These are phyloP conservation scores for Notiomystis cincta DNA, from an alignment of 2,113 vertebrate genomes.

Conservation along the genomic window DNA sequence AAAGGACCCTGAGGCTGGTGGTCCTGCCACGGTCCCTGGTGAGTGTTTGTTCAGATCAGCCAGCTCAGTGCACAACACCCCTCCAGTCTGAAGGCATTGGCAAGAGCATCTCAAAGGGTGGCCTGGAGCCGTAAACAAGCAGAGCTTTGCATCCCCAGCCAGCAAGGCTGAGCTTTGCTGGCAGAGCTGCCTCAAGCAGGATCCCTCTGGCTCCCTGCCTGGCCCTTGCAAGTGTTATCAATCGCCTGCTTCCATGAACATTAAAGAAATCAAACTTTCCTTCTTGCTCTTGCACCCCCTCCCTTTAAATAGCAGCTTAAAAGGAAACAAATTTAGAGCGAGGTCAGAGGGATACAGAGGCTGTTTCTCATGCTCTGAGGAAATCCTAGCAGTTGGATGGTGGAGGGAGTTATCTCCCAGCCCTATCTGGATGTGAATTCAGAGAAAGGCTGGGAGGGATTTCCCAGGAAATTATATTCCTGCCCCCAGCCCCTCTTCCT, in stretches of 20 bases:
- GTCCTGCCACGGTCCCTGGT: not conserved
- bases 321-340: constrained; percentile 62
- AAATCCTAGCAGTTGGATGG: constrained; percentile 24
- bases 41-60: not conserved
- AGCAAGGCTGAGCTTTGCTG: constrained; percentile 15
- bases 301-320: constrained; percentile 51
- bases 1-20: not conserved
- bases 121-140: constrained; percentile 43
- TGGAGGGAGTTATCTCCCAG: constrained; percentile 1
- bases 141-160: constrained; percentile 44
- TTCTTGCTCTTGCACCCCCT: not conserved
- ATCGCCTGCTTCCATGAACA: constrained; percentile 43
- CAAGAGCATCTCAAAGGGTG: constrained; percentile 34
- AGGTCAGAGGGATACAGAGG: constrained; percentile 54
- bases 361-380: constrained; percentile 60
- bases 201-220: constrained; percentile 56
- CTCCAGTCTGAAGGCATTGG: not conserved
- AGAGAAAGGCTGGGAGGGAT: not conserved
- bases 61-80: not conserved
- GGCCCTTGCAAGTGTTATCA: constrained; percentile 53
- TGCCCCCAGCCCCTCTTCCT: not conserved
- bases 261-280: constrained; percentile 55
- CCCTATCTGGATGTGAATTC: not conserved
- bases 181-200: not conserved
- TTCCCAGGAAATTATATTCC: not conserved